Evolutionary conservation across 2,797 vertebrate species (phyloP).

Genomic region (Poeciliopsis turneri): DNA sequence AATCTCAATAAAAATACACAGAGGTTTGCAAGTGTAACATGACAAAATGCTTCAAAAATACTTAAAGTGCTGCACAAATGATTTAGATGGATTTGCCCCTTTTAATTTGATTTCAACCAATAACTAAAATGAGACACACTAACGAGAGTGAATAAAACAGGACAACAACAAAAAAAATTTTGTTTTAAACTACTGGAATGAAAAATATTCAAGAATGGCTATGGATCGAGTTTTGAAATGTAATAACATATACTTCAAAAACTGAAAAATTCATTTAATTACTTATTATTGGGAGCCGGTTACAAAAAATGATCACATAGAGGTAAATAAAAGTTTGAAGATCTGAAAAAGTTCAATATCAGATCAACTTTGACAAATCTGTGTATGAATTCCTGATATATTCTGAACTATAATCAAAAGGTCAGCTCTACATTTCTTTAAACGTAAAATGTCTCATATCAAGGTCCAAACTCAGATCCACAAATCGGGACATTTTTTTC

Average conservation of each 20-base stretch:
- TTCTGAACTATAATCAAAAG: not conserved
- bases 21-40: not conserved
- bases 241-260: not conserved
- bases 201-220: not conserved
- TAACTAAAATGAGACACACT: conserved; percentile 30
- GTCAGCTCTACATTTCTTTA: not conserved
- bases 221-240: not conserved
- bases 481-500: not conserved
- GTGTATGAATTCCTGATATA: not conserved
- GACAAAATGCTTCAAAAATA: not conserved
- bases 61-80: not conserved
- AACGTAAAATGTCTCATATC: not conserved
- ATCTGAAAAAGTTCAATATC: not conserved
- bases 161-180: not conserved
- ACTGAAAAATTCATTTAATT: not conserved
- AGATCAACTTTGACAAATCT: not conserved
- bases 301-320: not conserved
- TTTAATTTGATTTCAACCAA: not conserved
- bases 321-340: not conserved
- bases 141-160: conserved; percentile 24
- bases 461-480: not conserved
- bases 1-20: not conserved
- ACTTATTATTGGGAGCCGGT: not conserved
- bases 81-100: not conserved
- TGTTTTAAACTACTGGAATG: not conserved